Percentiles rank a stretch among this genome's conserved stretches.
Conservation (phyloP, 2,797 vertebrate genomes). For the Loriculus beryllinus region DNA sequence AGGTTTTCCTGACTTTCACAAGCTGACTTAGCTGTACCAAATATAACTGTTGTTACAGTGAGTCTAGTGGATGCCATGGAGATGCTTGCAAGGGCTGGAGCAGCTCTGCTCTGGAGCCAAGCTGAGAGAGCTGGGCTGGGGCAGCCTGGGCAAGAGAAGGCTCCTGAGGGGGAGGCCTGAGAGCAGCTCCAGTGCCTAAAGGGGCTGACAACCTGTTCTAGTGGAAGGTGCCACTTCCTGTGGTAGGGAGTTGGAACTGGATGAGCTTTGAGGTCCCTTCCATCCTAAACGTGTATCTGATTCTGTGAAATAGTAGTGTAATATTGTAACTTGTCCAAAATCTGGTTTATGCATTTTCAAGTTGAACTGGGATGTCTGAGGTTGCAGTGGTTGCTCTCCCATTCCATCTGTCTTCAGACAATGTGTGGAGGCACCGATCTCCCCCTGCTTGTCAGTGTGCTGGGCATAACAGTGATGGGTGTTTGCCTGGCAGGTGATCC, state of each 20-base stretch:
- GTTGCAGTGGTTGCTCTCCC: rapidly evolving
- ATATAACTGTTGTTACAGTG: not conserved
- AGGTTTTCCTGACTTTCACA: not conserved
- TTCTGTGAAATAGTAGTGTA: rapidly evolving
- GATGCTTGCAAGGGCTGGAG: not conserved
- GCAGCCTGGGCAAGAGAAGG: no score
- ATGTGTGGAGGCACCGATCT: rapidly evolving
- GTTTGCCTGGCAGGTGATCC: slow-evolving; percentile 83
- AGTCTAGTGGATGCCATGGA: not conserved
- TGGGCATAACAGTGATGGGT: not conserved
- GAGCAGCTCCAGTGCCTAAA: not conserved
- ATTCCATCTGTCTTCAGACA: rapidly evolving
- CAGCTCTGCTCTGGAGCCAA: not conserved
- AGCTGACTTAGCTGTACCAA: not conserved
- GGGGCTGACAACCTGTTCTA: not conserved
- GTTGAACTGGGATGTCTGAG: rapidly evolving
- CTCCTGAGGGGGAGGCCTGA: not conserved
- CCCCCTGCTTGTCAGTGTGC: not conserved
- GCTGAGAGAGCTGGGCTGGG: no score
- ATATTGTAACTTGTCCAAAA: rapidly evolving
- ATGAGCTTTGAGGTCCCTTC: not conserved
- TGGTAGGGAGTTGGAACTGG: not conserved
- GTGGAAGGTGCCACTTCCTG: not conserved
- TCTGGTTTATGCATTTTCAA: not conserved
- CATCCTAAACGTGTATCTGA: not conserved